Percentiles rank a stretch among this genome's conserved stretches.
Evolutionary conservation across 2,797 vertebrate species (phyloP).

Genomic region (Uromys caudimaculatus): DNA sequence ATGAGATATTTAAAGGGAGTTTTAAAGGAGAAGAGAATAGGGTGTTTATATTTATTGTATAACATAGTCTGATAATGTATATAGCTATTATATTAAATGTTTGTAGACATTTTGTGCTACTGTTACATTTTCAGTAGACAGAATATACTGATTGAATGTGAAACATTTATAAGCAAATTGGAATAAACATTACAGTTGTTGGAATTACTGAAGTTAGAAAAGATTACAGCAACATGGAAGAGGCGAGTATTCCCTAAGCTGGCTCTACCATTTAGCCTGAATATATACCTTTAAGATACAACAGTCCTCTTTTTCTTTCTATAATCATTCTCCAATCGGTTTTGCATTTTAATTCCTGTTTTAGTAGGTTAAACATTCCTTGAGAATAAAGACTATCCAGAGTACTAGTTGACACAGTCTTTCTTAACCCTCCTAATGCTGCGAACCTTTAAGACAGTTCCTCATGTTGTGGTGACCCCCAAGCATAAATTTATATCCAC

Average conservation of each 20-base stretch:
- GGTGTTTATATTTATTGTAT: constrained; percentile 57
- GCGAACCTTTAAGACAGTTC: not conserved
- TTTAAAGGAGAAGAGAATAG: constrained; percentile 57
- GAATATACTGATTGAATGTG: not conserved
- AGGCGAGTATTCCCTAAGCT: not conserved
- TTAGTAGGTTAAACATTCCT: not conserved
- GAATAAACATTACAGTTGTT: not conserved
- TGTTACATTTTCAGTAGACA: constrained; percentile 50
- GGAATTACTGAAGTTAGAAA: not conserved
- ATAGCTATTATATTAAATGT: constrained; percentile 71
- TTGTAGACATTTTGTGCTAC: constrained; percentile 64
- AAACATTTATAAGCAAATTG: constrained; percentile 58
- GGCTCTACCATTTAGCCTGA: not conserved
- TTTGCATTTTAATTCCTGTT: constrained; percentile 31
- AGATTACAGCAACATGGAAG: rapidly evolving
- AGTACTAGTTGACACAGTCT: not conserved
- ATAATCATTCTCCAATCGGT: not conserved
- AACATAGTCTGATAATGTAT: constrained; percentile 58
- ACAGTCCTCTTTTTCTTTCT: not conserved
- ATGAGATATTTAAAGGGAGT: constrained; percentile 53
- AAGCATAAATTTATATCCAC: not conserved
- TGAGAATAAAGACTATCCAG: not conserved
- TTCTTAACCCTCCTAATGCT: not conserved
- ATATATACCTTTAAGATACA: not conserved
- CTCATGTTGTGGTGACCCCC: not conserved